Percentiles rank a stretch among this genome's conserved stretches.
These are phyloP conservation scores for Aromia moschata DNA, from an alignment of 2,888 invertebrate species.

Conservation along the genomic window DNA sequence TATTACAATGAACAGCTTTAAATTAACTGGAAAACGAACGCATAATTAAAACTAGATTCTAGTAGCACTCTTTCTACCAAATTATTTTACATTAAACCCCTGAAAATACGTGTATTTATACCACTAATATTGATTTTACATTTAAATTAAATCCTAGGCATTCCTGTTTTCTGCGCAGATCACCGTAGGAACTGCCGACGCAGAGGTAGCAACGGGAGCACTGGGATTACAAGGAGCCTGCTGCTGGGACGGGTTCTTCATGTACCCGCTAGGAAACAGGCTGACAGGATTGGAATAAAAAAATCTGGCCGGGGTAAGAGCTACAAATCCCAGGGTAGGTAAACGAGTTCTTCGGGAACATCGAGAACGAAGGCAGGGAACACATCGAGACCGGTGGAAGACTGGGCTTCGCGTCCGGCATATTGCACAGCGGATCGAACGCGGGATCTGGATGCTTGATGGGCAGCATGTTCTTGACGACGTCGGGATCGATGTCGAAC, in stretches of 20 bases:
- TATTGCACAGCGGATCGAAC: not conserved
- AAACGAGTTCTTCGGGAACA: conserved; percentile 26
- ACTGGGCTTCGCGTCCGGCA: not conserved
- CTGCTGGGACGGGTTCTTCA: not conserved
- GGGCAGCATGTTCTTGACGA: conserved; percentile 23
- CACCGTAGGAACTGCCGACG: too few species aligned
- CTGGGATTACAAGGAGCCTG: not conserved
- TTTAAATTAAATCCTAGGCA: too few species aligned
- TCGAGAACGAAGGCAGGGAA: conserved; percentile 19
- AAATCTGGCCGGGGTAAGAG: conserved; percentile 14
- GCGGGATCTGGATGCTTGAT: conserved; percentile 7
- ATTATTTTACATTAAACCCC: too few species aligned
- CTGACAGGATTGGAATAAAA: conserved; percentile 5
- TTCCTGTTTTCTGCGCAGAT: not conserved
- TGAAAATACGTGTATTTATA: too few species aligned
- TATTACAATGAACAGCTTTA: too few species aligned
- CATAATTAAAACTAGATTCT: too few species aligned
- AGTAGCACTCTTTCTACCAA: too few species aligned
- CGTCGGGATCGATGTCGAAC: conserved; percentile 20
- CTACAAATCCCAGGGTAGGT: conserved; percentile 21
- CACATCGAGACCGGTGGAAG: conserved; percentile 3
- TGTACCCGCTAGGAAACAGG: not conserved
- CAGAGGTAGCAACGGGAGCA: not conserved
- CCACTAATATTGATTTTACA: too few species aligned
- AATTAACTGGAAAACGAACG: too few species aligned